Conservation (phyloP, 2,113 vertebrate species). For the Cygnus buccinator region DNA sequence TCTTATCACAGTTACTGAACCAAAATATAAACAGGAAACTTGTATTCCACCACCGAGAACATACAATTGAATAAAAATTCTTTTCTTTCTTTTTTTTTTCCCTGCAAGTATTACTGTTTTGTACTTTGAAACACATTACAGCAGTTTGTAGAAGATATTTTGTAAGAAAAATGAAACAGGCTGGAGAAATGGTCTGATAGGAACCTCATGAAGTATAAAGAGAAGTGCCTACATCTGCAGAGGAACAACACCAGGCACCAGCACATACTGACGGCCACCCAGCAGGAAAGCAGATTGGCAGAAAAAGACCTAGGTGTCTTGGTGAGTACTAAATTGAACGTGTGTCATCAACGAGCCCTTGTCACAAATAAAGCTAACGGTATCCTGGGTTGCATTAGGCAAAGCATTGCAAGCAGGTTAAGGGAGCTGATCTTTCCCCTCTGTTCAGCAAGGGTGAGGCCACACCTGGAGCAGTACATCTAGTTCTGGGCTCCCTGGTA, state of each 20-base stretch:
- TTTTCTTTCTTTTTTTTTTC: background rate
- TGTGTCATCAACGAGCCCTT: background rate
- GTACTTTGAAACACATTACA: background rate
- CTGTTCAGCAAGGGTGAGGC: too few relatives aligned
- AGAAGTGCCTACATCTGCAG: background rate
- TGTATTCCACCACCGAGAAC: background rate
- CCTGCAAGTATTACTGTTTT: background rate
- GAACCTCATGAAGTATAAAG: too few relatives aligned
- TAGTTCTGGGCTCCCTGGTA: too few relatives aligned
- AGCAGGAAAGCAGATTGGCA: background rate
- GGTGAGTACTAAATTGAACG: background rate
- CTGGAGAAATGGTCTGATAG: background rate
- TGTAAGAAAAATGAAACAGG: background rate
- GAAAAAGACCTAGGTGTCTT: background rate
- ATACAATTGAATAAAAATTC: background rate
- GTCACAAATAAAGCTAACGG: background rate
- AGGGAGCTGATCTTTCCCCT: background rate
- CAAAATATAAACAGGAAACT: background rate
- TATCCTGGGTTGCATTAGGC: background rate
- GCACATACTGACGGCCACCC: too few relatives aligned
- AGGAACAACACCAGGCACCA: background rate
- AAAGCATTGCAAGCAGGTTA: background rate
- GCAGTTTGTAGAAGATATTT: background rate
- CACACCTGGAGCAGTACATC: too few relatives aligned
- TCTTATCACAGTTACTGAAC: background rate